Percentiles rank a stretch among this genome's conserved stretches.
Evolutionary conservation across 2,113 vertebrate species (phyloP).

Genomic region (Aegithalos caudatus): DNA sequence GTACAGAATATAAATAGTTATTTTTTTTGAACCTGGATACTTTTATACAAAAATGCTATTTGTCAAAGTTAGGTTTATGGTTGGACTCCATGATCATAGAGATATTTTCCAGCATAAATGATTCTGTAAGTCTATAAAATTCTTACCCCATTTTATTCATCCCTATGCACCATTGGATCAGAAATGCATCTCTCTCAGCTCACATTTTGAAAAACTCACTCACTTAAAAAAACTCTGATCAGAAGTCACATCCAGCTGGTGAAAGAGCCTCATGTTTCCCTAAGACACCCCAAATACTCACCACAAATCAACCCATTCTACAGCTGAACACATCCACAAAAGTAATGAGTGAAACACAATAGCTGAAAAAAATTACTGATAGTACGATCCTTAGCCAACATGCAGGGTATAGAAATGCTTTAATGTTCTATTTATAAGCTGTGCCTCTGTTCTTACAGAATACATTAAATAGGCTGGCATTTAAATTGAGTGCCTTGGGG

Average conservation of each 20-base stretch:
- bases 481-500: not conserved
- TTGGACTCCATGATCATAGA: not conserved
- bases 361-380: not conserved
- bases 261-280: not conserved
- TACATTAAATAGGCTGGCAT: conserved; percentile 15
- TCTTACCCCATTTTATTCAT: not conserved
- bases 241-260: not conserved
- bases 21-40: not conserved
- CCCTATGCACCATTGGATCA: not conserved
- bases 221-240: not conserved
- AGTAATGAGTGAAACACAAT: not conserved
- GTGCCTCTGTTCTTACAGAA: not conserved
- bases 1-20: not conserved
- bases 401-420: not conserved
- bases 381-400: not conserved
- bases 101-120: not conserved
- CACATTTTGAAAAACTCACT: not conserved
- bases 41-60: not conserved
- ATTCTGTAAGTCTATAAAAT: not conserved
- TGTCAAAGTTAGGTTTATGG: not conserved
- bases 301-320: not conserved
- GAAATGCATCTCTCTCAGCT: not conserved
- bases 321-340: not conserved
- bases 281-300: not conserved
- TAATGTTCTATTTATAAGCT: conserved; percentile 14